Percentiles rank a stretch among this genome's conserved stretches.
Evolutionary conservation across 2,113 vertebrate genomes (phyloP).

Genomic region (Lagopus leucura): DNA sequence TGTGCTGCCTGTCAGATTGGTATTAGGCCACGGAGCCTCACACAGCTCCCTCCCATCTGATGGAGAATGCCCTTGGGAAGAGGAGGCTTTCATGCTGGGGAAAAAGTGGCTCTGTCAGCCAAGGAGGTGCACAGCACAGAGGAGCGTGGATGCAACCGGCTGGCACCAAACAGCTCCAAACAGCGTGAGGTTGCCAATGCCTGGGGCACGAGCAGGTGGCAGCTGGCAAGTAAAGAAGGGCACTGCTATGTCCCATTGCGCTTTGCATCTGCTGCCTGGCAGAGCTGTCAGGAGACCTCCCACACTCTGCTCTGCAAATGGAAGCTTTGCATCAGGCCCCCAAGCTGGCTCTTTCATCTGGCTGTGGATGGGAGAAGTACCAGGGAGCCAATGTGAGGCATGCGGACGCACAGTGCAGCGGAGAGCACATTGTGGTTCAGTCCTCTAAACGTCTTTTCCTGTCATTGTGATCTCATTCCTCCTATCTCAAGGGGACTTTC

Average conservation of each 20-base stretch:
- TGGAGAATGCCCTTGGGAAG: not conserved
- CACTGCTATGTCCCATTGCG: not conserved
- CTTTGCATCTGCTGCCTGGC: constrained; percentile 48
- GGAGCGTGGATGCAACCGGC: not conserved
- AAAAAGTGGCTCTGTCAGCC: not conserved
- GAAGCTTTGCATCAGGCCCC: fast-evolving
- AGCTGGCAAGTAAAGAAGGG: constrained; percentile 24
- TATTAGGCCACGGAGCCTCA: not conserved
- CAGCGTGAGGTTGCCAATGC: not conserved
- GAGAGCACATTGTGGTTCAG: not conserved
- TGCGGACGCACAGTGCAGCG: not conserved
- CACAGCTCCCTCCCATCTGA: not conserved
- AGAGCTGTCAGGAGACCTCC: constrained; percentile 12
- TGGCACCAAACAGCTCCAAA: not conserved
- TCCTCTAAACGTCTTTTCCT: not conserved
- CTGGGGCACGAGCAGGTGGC: constrained; percentile 50
- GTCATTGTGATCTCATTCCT: not conserved
- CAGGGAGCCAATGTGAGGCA: not conserved
- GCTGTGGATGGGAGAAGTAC: not conserved
- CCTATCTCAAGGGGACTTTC: not conserved
- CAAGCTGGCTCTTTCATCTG: not conserved
- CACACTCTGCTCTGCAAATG: not conserved
- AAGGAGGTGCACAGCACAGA: not conserved
- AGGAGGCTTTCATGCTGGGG: not conserved
- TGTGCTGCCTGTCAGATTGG: not conserved